Percentiles rank a stretch among this genome's conserved stretches.
Evolutionary conservation across 2,888 invertebrate species (phyloP).

Genomic region (Ophioninae sp.): DNA sequence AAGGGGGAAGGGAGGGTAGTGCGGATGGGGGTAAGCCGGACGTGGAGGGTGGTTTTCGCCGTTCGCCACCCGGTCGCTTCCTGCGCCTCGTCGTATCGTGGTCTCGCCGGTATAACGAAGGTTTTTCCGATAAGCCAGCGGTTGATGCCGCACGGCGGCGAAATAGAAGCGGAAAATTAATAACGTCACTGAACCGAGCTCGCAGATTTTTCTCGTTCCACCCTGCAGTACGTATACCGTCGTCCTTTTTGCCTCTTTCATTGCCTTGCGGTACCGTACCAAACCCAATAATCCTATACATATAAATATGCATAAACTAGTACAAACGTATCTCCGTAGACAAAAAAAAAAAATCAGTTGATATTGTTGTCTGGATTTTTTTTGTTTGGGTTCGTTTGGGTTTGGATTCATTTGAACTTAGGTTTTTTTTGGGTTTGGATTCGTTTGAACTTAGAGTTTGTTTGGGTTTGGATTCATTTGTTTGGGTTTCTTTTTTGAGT

Average conservation of each 20-base stretch:
- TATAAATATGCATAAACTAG: background rate
- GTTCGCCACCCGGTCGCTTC: constrained; percentile 1
- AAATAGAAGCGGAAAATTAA: constrained; percentile 62
- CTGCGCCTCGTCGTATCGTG: constrained; percentile 13
- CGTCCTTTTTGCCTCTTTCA: constrained; percentile 37
- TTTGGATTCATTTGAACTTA: no score
- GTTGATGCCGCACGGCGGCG: constrained; percentile 40
- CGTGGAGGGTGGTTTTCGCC: constrained; percentile 40
- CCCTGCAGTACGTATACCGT: background rate
- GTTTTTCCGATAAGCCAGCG: constrained; percentile 61
- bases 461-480: no score
- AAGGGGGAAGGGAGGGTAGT: no score
- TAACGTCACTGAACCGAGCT: constrained; percentile 55
- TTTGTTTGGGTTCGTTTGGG: no score
- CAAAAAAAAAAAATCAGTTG: background rate
- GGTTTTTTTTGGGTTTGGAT: no score
- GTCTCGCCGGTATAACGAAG: constrained; percentile 42
- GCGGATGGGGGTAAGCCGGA: constrained; percentile 49
- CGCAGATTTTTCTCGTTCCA: constrained; percentile 48
- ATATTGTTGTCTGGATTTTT: no score
- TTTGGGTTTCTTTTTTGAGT: no score
- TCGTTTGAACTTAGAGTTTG: no score
- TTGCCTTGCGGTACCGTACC: constrained; percentile 15
- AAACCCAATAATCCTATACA: background rate
- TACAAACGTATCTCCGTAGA: no score